These are phyloP conservation scores for Gasterosteus nipponicus DNA, from an alignment of 2,113 vertebrate species.

Conservation along the genomic window DNA sequence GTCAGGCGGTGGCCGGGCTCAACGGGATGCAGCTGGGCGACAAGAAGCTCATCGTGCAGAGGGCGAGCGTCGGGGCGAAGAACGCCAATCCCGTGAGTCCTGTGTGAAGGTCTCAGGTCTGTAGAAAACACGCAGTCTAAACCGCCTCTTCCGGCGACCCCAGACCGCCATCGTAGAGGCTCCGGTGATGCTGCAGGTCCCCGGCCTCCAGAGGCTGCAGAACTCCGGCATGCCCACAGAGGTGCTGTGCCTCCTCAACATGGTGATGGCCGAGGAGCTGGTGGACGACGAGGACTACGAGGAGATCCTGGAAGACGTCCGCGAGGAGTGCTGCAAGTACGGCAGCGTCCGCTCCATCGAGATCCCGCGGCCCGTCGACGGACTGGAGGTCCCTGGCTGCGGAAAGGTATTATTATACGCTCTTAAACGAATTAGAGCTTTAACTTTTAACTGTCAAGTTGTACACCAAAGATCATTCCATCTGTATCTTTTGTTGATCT, in stretches of 20 bases:
- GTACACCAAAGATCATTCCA: too few relatives aligned
- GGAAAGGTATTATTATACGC: slow-evolving; percentile 71
- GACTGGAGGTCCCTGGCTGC: slow-evolving; percentile 81
- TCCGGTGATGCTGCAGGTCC: slow-evolving; percentile 81
- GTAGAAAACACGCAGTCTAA: not conserved
- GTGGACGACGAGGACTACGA: slow-evolving; percentile 84
- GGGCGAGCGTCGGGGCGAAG: slow-evolving; percentile 84
- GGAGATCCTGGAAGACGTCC: slow-evolving; percentile 84
- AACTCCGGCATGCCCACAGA: slow-evolving; percentile 76
- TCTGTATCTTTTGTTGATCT: too few relatives aligned
- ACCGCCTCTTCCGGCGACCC: not conserved
- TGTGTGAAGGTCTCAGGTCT: not conserved
- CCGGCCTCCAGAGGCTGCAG: slow-evolving; percentile 79
- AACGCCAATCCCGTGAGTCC: slow-evolving; percentile 77
- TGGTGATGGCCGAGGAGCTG: slow-evolving; percentile 84
- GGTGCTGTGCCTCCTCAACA: slow-evolving; percentile 84
- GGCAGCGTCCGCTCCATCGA: slow-evolving; percentile 81
- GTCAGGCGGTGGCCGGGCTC: slow-evolving; percentile 80
- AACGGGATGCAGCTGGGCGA: slow-evolving; percentile 86
- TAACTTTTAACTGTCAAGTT: too few relatives aligned
- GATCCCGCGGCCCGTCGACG: slow-evolving; percentile 80
- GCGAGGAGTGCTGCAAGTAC: slow-evolving; percentile 85
- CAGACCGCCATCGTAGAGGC: slow-evolving; percentile 77
- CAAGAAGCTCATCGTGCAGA: slow-evolving; percentile 84
- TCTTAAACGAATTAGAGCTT: too few relatives aligned